Base-by-base conservation (phyloP, 2,888 invertebrate species). In the Synergus itoensis region DNA sequence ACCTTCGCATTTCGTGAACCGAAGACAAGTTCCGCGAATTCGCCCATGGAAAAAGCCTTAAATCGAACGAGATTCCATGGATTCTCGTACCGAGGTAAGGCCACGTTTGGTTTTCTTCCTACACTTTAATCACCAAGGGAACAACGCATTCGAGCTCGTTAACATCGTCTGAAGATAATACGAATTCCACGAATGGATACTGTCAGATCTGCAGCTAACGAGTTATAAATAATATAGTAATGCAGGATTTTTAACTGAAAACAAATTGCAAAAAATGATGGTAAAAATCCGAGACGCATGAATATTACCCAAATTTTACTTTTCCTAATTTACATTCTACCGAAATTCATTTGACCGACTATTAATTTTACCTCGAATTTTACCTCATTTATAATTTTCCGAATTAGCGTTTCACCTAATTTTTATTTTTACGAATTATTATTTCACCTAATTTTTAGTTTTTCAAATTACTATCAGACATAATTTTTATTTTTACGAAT, bases 11-110 rank as follows among this genome's bases (percentile, higher is more conserved):
- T 81, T 80, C 75, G 60, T 64, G 64, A 75, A 41, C 62, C 77
- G 53, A 64, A 75, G 57, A 28, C 28, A 45, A 67, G 67, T 79
- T 78, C 80, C 62, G 65, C 78, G 81, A 81, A 80, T 78, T 73
- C 53, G 75, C 69, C 79, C 77, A 53, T 69, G 53, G 80, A 83
- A 83, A 83, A 83, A 81, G 77, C 78, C 69, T 21, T 62, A 80
- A 81, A 81, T 79, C 76, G 81, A 77, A 53, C 81, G 60, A 77
- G 82, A 83, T 83, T 83, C 82, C 21, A 79, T 76, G 67, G 79
- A 81, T 83, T 64, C 81, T 53, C 53, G n/a, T 53, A 53, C 53
- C 73, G 28, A 57, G 73, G 53, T 73, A 73, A 73, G 48, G 40
- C 73, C 53, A 73, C 53, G 48, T 73, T 73, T 73, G 73, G 73